Evolutionary conservation across 1,140 invertebrate species (phyloP).

Genomic region (Tenebrio molitor): DNA sequence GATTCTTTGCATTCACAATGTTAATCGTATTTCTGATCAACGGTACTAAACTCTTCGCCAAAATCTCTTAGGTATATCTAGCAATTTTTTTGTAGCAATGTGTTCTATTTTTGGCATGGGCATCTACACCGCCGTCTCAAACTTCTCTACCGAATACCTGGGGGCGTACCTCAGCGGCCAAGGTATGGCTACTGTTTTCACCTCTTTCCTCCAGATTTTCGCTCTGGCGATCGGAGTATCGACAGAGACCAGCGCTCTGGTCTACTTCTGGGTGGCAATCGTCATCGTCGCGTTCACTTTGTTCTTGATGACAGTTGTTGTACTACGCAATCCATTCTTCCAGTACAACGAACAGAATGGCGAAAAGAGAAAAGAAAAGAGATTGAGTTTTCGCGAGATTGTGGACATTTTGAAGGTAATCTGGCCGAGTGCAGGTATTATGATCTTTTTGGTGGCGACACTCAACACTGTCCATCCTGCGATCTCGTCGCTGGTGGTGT

Average conservation of each 20-base stretch:
- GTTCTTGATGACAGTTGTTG: slow-evolving; percentile 1
- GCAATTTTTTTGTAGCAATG: slow-evolving; percentile 15
- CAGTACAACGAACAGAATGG: background rate
- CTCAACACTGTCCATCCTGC: background rate
- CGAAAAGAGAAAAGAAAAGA: background rate
- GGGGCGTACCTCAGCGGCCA: slow-evolving; percentile 1
- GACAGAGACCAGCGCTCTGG: background rate
- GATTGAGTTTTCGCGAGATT: background rate
- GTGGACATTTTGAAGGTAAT: background rate
- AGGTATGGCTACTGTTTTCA: slow-evolving; percentile 3
- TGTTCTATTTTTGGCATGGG: background rate
- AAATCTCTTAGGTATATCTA: background rate
- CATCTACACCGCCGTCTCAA: background rate
- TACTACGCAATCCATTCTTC: background rate
- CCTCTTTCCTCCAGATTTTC: slow-evolving; percentile 7
- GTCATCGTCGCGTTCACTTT: background rate
- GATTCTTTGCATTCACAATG: slow-evolving; percentile 1
- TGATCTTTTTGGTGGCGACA: background rate
- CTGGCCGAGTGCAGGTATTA: background rate
- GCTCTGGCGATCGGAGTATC: background rate
- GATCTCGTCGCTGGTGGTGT: slow-evolving; percentile 9
- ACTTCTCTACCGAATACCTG: background rate
- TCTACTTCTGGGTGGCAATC: slow-evolving; percentile 18
- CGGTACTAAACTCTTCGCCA: background rate
- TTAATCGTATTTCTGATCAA: background rate